Evolutionary conservation across 2,888 invertebrate genomes (phyloP).

Genomic region (Tenthredo notha): DNA sequence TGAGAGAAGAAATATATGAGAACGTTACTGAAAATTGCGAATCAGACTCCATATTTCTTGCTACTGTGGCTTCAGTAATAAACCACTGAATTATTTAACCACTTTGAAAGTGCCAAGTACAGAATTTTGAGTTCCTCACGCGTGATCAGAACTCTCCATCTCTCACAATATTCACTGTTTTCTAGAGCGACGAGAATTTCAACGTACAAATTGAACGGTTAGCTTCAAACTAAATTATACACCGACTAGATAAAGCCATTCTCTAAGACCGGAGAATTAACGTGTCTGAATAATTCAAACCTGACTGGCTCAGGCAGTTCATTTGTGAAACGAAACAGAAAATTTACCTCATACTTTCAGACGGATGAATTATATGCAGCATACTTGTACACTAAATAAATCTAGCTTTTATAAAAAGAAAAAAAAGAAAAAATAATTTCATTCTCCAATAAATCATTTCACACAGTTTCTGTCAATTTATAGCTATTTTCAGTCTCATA

Average conservation of each 20-base stretch:
- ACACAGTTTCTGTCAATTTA: not conserved
- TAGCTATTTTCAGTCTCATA: not conserved
- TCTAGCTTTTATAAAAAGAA: not conserved
- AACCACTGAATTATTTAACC: conserved; percentile 29
- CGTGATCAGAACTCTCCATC: conserved; percentile 35
- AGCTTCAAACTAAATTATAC: conserved; percentile 32
- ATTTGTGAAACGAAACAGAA: conserved; percentile 26
- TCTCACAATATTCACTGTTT: conserved; percentile 8
- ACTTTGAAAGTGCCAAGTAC: not conserved
- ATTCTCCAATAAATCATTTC: not conserved
- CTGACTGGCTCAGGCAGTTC: conserved; percentile 6
- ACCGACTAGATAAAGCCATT: conserved; percentile 32
- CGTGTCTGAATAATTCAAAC: conserved; percentile 35
- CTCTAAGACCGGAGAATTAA: conserved; percentile 24
- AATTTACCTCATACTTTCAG: not conserved
- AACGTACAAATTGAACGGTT: conserved; percentile 39
- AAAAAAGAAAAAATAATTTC: not conserved
- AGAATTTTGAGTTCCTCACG: conserved; percentile 38
- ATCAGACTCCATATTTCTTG: not conserved
- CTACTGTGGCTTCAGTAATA: not conserved
- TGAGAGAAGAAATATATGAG: not conserved
- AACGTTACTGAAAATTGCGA: not conserved
- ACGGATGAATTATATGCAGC: not conserved
- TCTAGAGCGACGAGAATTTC: not conserved
- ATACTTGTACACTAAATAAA: not conserved